Evolutionary conservation across 2,113 vertebrate genomes (phyloP).

Genomic region (Microcebus ravelobensis): DNA sequence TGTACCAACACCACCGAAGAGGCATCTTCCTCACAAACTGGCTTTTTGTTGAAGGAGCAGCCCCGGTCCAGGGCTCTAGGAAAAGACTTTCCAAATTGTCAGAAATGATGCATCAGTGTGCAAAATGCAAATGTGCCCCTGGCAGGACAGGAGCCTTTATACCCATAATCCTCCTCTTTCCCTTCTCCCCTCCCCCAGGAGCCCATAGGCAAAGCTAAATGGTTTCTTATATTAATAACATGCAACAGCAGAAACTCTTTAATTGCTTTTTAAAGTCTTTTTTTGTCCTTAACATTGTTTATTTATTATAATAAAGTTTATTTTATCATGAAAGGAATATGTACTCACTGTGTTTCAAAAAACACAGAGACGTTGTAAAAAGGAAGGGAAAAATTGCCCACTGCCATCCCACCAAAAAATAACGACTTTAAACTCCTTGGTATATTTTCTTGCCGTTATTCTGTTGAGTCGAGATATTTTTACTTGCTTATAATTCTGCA

Average conservation of each 20-base stretch:
- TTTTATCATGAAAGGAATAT: constrained; percentile 45
- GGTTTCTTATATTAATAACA: not conserved
- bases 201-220: not conserved
- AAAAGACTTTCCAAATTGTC: constrained; percentile 65
- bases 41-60: constrained; percentile 71
- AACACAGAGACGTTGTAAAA: not conserved
- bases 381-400: constrained; percentile 12
- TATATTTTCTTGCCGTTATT: constrained; percentile 8
- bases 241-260: constrained; percentile 27
- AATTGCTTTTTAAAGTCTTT: constrained; percentile 43
- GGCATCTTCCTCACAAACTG: constrained; percentile 67
- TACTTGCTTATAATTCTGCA: constrained; percentile 36
- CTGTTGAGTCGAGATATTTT: constrained; percentile 51
- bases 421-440: constrained; percentile 16
- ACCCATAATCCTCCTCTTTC: constrained; percentile 35
- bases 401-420: not conserved
- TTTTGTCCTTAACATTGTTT: not conserved
- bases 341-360: constrained; percentile 18
- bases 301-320: constrained; percentile 42
- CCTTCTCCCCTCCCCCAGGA: not conserved
- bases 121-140: constrained; percentile 75
- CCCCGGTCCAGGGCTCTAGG: constrained; percentile 35
- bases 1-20: constrained; percentile 74
- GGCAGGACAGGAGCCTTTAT: not conserved
- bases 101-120: constrained; percentile 67